Conservation (phyloP, 2,113 vertebrate genomes). For the Pelmatolapia mariae region DNA sequence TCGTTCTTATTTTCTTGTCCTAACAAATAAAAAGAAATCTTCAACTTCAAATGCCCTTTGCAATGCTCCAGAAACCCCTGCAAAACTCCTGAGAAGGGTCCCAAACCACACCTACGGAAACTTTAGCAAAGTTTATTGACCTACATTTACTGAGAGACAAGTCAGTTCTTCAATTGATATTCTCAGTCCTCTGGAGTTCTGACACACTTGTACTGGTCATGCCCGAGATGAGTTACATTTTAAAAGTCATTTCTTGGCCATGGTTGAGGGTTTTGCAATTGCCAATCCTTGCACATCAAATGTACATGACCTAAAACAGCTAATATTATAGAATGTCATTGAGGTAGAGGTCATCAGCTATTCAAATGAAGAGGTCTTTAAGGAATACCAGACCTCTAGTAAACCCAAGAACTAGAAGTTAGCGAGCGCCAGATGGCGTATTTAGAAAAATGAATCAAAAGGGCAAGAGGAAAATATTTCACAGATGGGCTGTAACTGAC, state of each 20-base stretch:
- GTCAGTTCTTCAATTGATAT: neutral
- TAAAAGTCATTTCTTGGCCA: neutral
- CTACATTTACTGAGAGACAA: constrained; percentile 1
- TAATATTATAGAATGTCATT: neutral
- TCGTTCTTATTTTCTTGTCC: neutral
- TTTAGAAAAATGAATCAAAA: neutral
- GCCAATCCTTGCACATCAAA: neutral
- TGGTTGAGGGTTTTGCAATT: neutral
- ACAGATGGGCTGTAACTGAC: neutral
- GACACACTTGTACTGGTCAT: constrained; percentile 46
- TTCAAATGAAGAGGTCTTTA: neutral
- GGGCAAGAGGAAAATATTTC: neutral
- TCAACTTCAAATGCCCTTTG: neutral
- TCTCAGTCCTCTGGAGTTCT: neutral
- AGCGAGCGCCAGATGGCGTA: neutral
- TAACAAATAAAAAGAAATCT: neutral
- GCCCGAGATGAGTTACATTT: constrained; percentile 28
- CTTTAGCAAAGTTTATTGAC: neutral
- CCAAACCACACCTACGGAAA: neutral
- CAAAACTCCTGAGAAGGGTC: neutral
- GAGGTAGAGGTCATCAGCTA: neutral
- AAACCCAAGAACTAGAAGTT: neutral
- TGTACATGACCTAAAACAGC: neutral
- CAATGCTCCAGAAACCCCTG: neutral
- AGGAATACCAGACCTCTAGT: neutral